phyloP scores from a whole-genome alignment of 2,888 invertebrate species.

The Pristionchus fissidentatus region DNA sequence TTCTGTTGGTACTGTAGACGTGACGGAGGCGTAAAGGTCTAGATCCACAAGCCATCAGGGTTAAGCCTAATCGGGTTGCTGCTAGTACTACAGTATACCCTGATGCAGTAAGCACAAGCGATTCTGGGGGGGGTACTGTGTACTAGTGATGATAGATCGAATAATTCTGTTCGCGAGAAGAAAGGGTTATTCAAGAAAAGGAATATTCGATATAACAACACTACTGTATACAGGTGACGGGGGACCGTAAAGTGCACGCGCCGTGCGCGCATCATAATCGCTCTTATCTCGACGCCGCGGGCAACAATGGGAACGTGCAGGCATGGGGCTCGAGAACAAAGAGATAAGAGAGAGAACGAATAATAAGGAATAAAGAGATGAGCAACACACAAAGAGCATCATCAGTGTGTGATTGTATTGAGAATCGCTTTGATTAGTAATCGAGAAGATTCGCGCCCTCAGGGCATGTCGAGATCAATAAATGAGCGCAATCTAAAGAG shows the following conservation, averaged over 20 bases:
- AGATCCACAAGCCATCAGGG: too few relatives aligned
- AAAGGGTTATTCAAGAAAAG: background rate
- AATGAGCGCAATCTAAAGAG: background rate
- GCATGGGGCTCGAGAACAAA: background rate
- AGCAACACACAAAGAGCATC: slow-evolving; percentile 20
- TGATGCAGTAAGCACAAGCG: too few relatives aligned
- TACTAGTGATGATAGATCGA: too few relatives aligned
- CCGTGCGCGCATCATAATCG: background rate
- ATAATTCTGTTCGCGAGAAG: background rate
- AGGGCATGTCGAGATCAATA: background rate
- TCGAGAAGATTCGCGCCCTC: background rate
- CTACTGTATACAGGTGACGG: too few relatives aligned
- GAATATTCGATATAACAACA: too few relatives aligned
- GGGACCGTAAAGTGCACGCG: background rate
- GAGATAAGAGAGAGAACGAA: background rate
- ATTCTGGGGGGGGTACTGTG: too few relatives aligned
- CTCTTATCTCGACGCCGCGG: slow-evolving; percentile 14
- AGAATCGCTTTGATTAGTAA: background rate
- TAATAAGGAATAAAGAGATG: slow-evolving; percentile 13
- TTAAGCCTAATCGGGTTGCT: too few relatives aligned
- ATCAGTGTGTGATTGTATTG: slow-evolving; percentile 9
- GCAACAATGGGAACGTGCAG: slow-evolving; percentile 36
- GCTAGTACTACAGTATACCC: too few relatives aligned
- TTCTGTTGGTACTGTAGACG: too few relatives aligned
- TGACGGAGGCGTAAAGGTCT: too few relatives aligned